Conservation (phyloP, 2,888 invertebrate species). For the Saturnia japonica region DNA sequence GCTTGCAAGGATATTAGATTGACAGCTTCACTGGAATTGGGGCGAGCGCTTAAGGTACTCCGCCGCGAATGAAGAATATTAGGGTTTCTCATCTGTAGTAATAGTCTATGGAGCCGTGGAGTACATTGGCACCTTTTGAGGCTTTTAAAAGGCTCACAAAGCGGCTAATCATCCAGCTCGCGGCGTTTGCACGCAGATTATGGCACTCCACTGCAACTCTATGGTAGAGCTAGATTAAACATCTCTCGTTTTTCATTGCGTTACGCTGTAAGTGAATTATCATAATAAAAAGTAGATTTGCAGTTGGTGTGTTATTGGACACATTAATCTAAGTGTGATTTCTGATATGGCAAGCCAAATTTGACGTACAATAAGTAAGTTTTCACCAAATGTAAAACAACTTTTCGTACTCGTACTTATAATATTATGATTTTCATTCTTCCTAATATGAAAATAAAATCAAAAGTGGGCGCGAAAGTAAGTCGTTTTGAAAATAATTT, state of each 20-base stretch:
- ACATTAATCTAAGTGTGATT: too few relatives aligned
- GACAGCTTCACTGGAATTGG: too few relatives aligned
- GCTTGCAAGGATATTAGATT: too few relatives aligned
- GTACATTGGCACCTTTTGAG: constrained; percentile 52
- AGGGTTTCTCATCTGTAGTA: not conserved
- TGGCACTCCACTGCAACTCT: constrained; percentile 32
- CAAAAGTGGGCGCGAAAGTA: too few relatives aligned
- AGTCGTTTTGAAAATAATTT: too few relatives aligned
- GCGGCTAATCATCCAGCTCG: constrained; percentile 59
- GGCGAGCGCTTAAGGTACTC: too few relatives aligned
- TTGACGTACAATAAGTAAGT: too few relatives aligned
- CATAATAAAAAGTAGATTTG: not conserved
- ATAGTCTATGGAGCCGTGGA: constrained; percentile 30
- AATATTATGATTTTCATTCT: too few relatives aligned
- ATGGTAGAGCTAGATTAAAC: not conserved
- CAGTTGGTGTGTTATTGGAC: not conserved
- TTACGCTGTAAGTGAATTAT: not conserved
- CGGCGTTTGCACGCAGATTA: constrained; percentile 48
- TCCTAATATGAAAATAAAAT: too few relatives aligned
- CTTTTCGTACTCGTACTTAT: too few relatives aligned
- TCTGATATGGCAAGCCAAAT: too few relatives aligned
- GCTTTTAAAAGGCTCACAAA: constrained; percentile 65
- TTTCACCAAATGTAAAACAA: too few relatives aligned
- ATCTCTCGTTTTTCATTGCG: not conserved
- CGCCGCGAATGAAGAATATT: not conserved